Evolutionary conservation across 2,797 vertebrate genomes (phyloP).

Genomic region (Microctenopoma lineatum): DNA sequence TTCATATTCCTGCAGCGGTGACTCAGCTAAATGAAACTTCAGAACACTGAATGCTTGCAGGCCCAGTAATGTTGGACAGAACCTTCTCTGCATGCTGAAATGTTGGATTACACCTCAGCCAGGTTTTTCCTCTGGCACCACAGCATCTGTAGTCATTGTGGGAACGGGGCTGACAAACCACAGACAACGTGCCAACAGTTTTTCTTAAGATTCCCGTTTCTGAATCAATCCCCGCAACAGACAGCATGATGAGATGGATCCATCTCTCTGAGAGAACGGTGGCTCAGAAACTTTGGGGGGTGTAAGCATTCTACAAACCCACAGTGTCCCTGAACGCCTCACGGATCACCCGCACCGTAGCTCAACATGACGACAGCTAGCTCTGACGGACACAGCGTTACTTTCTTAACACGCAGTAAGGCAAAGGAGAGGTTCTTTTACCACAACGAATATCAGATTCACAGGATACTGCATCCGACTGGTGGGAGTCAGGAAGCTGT

Average conservation of each 20-base stretch:
- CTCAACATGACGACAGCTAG: too few relatives aligned
- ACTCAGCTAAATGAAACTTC: slow-evolving; percentile 39
- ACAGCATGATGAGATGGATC: background rate
- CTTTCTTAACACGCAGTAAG: too few relatives aligned
- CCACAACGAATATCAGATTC: too few relatives aligned
- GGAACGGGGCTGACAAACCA: background rate
- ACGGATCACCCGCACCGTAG: too few relatives aligned
- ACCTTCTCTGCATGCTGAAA: background rate
- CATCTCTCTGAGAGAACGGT: background rate
- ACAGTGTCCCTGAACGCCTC: too few relatives aligned
- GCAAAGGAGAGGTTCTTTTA: too few relatives aligned
- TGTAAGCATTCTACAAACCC: too few relatives aligned
- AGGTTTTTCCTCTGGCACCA: slow-evolving; percentile 2
- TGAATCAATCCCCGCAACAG: background rate
- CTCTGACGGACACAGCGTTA: too few relatives aligned
- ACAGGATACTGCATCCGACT: too few relatives aligned
- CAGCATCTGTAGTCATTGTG: background rate
- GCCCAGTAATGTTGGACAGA: slow-evolving; percentile 11
- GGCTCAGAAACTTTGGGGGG: background rate
- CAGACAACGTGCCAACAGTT: slow-evolving; percentile 10
- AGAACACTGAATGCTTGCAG: slow-evolving; percentile 27
- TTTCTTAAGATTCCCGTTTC: background rate
- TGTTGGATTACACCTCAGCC: slow-evolving; percentile 11
- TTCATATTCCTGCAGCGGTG: slow-evolving; percentile 34
- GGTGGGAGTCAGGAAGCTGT: too few relatives aligned